These are phyloP conservation scores for Carcina quercana DNA, from an alignment of 2,888 invertebrate genomes.

Conservation along the genomic window DNA sequence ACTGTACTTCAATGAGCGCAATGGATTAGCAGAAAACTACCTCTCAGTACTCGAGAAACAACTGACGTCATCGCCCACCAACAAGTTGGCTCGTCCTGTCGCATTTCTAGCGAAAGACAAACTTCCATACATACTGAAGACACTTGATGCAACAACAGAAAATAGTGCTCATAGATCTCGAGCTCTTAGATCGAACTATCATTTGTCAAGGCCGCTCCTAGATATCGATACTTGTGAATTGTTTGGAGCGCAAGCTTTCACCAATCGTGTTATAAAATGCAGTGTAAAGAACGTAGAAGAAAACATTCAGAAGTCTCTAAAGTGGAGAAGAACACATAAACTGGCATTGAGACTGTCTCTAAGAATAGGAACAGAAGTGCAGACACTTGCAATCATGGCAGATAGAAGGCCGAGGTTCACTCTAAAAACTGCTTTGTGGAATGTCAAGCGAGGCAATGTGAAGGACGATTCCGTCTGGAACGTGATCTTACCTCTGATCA, in stretches of 20 bases:
- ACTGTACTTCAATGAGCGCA: constrained; percentile 38
- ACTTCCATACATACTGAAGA: constrained; percentile 8
- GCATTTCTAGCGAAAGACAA: constrained; percentile 5
- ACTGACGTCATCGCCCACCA: constrained; percentile 7
- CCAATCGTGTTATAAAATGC: constrained; percentile 31
- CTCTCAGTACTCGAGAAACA: constrained; percentile 13
- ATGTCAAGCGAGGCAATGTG: constrained; percentile 19
- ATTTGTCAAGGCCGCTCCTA: constrained; percentile 29
- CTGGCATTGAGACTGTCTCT: constrained; percentile 30
- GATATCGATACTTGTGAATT: constrained; percentile 28
- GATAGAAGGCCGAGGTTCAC: constrained; percentile 27
- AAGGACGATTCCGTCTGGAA: constrained; percentile 30
- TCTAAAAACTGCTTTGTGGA: constrained; percentile 27
- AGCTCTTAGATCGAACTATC: constrained; percentile 33
- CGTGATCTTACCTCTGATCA: constrained; percentile 28
- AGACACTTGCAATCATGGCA: constrained; percentile 23
- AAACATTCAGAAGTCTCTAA: constrained; percentile 23
- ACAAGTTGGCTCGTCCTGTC: constrained; percentile 18
- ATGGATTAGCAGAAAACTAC: constrained; percentile 30
- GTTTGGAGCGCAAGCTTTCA: constrained; percentile 38
- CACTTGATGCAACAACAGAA: constrained; percentile 10
- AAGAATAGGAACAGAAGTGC: constrained; percentile 20
- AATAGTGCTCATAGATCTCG: constrained; percentile 18
- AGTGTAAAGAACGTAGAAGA: constrained; percentile 21
- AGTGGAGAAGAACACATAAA: constrained; percentile 29